Evolutionary conservation across 2,888 invertebrate species (phyloP), one percentile per base, ranked within the genome.

Genomic region (Chrysolina americana): DNA sequence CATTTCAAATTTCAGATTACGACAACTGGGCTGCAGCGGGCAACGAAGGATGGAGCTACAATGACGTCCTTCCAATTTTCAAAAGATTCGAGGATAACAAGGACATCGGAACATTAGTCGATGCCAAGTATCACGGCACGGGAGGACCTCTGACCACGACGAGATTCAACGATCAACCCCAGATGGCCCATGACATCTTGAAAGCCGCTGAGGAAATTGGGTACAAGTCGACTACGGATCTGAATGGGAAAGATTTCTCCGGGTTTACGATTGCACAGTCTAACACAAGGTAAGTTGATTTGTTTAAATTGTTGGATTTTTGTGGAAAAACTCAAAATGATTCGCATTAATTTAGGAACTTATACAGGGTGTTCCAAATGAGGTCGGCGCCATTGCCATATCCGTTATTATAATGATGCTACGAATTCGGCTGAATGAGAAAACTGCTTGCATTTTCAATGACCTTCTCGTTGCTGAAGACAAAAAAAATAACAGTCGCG

Each of bases 41-140:
- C 0, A 94, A 94, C 48, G 83, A 87, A 0, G 94, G 94, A n/a
- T 95, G 95, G 95, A 90, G 92, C 6, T 95, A 94, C 91, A 89
- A 90, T n/a, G 93, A 95, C 62, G 92, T 95, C 9, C 87, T 95
- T 71, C 95, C 95, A 0, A 93, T 92, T 86, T 96, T 94, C 87
- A 88, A 90, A 77, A 91, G 89, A 83, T 92, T 92, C 50, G 93
- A 94, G 83, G 91, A 93, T 86, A 94, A 93, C 80, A 89, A 89
- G 74, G 92, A 94, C 83, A 90, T 92, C 47, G 90, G 90, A 0
- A 89, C 88, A 0, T 85, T 90, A 0, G 91, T 93, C 0, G 92
- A 93, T 19, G 85, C 87, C 0, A 89, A 90, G 77, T 92, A 91
- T 79, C 94, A 94, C 81, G 89, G 89, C 0, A 87, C 85, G 0